These are phyloP conservation scores for Cladorhizidae sp. DNA, from an alignment of 37 sponge, comb jelly and placozoan genomes.

Conservation along the genomic window DNA sequence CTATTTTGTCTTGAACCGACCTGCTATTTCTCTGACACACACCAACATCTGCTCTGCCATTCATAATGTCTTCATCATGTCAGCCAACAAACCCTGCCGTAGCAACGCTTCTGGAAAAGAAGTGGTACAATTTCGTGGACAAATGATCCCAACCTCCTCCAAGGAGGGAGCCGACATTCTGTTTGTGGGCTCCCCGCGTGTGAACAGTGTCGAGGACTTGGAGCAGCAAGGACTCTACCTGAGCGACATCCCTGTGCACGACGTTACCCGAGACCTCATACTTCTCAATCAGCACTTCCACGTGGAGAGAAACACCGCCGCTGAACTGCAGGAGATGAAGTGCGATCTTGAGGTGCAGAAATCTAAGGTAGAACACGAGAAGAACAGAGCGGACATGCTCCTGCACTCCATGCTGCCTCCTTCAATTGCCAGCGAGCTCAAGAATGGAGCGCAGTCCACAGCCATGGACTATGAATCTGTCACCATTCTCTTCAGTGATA, in stretches of 20 bases:
- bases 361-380: conserved; percentile 52
- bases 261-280: conserved; percentile 70
- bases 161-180: conserved; percentile 17
- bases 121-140: conserved; percentile 62
- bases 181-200: conserved; percentile 72
- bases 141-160: conserved; percentile 58
- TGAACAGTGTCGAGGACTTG: conserved; percentile 52
- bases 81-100: neutral
- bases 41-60: conserved; percentile 21
- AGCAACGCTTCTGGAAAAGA: neutral
- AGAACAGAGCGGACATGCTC: conserved; percentile 54
- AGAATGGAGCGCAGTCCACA: neutral
- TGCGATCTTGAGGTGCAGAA: conserved; percentile 56
- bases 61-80: conserved; percentile 51
- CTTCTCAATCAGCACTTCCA: conserved; percentile 47
- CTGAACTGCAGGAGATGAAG: conserved; percentile 61
- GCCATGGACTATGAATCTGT: conserved; percentile 47
- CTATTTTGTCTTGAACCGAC: conserved; percentile 49
- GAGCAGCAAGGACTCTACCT: conserved; percentile 61
- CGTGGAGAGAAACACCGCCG: conserved; percentile 48
- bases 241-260: conserved; percentile 78
- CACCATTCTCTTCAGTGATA: conserved; percentile 90
- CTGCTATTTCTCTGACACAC: conserved; percentile 36
- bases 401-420: conserved; percentile 84
- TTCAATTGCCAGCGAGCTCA: conserved; percentile 53